Base-by-base conservation (phyloP, 2,888 invertebrate genomes). In the Cryptophagus acutangulus region DNA sequence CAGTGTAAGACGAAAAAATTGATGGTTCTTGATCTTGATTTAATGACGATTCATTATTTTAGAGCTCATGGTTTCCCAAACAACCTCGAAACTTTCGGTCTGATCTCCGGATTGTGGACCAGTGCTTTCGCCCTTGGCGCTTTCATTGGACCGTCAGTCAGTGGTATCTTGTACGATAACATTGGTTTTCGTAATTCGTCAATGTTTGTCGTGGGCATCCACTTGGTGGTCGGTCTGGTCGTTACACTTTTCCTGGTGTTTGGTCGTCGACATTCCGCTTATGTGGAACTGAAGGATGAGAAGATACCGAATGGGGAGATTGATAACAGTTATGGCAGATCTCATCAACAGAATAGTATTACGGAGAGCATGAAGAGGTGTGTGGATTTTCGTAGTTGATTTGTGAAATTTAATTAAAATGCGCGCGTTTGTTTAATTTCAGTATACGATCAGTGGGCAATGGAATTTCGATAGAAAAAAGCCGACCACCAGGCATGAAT, bases 51-150 rank as follows among this genome's bases (percentile, higher is more conserved):
- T 3, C n/a, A 4, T n/a, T 13, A 26, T 57, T 55, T 28, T 66
- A 87, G 87, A 55, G 73, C 75, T 0, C 74, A 79, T 51, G 87
- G 87, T 1, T 81, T 90, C 51, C 84, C 87, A 0, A 88, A 93
- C 66, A 85, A 83, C 45, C 75, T 92, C 49, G 87, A 89, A 60
- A 93, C 93, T 0, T 92, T 89, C 61, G 92, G 92, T 0, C 71
- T 92, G 24, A 84, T 92, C 5, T 90, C 92, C 1, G 93, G 91
- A 0, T 74, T 93, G 57, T 93, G 91, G 84, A 91, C 92, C 1
- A 89, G 90, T 1, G 82, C 87, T 0, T 91, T 92, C 59, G 90
- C 92, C 0, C 72, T 93, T 6, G 93, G 93, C 1, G 87, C 88
- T 1, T 88, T 88, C 66, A 79, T 88, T 35, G 89, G 89, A 0